Evolutionary conservation across 1,140 invertebrate genomes (phyloP), one percentile per base, ranked within the genome.

Genomic region (Oscheius sp.): DNA sequence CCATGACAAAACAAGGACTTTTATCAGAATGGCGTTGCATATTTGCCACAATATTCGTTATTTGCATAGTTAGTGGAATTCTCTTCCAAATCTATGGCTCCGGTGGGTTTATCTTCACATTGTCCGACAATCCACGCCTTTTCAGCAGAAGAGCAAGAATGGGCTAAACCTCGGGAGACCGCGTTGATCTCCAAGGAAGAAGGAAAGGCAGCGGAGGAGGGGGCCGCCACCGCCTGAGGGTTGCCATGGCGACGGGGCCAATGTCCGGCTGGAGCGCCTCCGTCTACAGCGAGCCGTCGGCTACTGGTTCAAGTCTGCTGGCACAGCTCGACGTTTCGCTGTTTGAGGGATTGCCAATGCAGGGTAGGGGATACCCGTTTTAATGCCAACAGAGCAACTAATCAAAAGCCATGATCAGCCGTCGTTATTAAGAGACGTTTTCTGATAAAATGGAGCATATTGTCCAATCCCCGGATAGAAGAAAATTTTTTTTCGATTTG

Each of bases 31-130:
- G 75, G 75, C 18, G 26, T 23, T 0, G 46, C 10, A 64, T 76
- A 15, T 76, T 68, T 26, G 31, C n/a, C 18, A 26, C 35, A 20
- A 76, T 76, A 2, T 28, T 49, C 20, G 59, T 28, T 1, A 68
- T 76, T 2, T 73, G 65, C 29, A 31, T 55, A 3, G 23, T 45
- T 7, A 75, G 74, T 15, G 75, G 75, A 62, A 20, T 75, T 2
- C 66, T 75, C 49, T 76, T 76, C 75, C 75, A 76, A 52, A 61
- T 78, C 10, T 76, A 42, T 31, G 75, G 75, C 29, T 78, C 75
- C 32, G 68, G 74, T 75, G 62, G 66, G 49, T 35, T 10, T 26
- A 18, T 36, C 13, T 45, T 42, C 38, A 10, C 38, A 10, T 7
- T 7, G 38, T 59, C 13, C 29, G 0, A 59, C 13, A 59, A 59